Percentiles rank a stretch among this genome's conserved stretches.
phyloP scores from a whole-genome alignment of 1,140 invertebrate species.

The Lerema accius region DNA sequence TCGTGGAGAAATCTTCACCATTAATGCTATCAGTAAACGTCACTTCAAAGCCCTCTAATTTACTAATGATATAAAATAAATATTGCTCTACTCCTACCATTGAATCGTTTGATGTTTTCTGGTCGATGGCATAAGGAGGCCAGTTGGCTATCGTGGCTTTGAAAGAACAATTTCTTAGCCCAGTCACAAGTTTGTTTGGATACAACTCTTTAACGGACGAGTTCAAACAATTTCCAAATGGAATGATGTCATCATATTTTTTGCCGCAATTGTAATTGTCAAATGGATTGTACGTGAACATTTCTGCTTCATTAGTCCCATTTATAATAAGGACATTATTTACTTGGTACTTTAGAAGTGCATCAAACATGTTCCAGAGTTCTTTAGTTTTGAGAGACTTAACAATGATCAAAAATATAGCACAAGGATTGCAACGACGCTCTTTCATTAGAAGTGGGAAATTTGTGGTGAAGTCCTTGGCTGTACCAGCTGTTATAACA shows the following conservation, averaged over 20 bases:
- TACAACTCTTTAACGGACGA: slow-evolving; percentile 36
- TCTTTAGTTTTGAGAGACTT: slow-evolving; percentile 19
- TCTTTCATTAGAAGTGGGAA: slow-evolving; percentile 32
- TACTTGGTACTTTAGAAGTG: slow-evolving; percentile 43
- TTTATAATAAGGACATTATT: slow-evolving; percentile 48
- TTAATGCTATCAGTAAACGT: slow-evolving; percentile 45
- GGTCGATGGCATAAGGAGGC: slow-evolving; percentile 53
- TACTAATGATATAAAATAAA: slow-evolving; percentile 42
- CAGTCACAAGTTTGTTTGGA: slow-evolving; percentile 42
- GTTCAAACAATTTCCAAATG: slow-evolving; percentile 38
- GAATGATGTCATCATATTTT: slow-evolving; percentile 40
- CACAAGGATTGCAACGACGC: slow-evolving; percentile 42
- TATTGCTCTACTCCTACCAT: slow-evolving; percentile 53
- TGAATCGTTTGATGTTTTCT: neutral
- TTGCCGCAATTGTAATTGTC: slow-evolving; percentile 54
- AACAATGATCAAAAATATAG: slow-evolving; percentile 43
- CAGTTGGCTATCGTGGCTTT: slow-evolving; percentile 43
- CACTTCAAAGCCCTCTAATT: slow-evolving; percentile 52
- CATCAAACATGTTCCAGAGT: slow-evolving; percentile 45
- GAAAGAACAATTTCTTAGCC: slow-evolving; percentile 48
- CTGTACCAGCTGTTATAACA: slow-evolving; percentile 34
- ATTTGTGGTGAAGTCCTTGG: slow-evolving; percentile 16
- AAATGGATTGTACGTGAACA: slow-evolving; percentile 59
- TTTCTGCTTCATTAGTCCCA: slow-evolving; percentile 28
- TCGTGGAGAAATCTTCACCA: slow-evolving; percentile 43